Base-by-base conservation (phyloP, 2,797 vertebrate species). In the Pantherophis alleghaniensis region DNA sequence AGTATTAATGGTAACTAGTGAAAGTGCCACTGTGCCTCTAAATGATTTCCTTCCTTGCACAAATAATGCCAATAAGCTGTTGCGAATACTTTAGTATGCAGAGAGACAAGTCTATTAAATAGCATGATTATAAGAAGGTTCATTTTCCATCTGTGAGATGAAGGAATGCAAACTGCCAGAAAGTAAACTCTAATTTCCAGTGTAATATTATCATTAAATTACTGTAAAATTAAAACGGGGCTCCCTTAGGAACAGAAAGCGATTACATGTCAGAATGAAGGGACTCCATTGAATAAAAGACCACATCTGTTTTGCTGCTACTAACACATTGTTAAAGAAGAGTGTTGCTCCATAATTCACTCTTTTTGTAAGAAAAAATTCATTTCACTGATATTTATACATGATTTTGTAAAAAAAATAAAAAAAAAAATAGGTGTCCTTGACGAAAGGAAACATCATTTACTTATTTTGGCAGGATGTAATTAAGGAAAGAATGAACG, bases 141-240 rank as follows among this genome's bases (percentile, higher is more conserved):
- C 95, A 24, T 86, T 90, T 91, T 56, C 89, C 18, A 10, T 69
- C 59, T 55, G 47, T 57, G 94, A 93, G 92, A 87, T 9, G 94
- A 94, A 96, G 94, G 91, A 90, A 95, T 24, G 26, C 11, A n/a
- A 24, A 32, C 87, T 24, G 5, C 79, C 89, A 90, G 61, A 12
- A 95, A 96, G 93, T 91, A 89, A 95, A 79, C 94, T 96, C 94
- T 94, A 93, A 92, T 96, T 96, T 95, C 88, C 93, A 91, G 0
- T 74, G 87, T 92, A 89, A 95, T 92, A 87, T 28, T 94, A 93
- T 94, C 96, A 94, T 96, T 96, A 96, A 95, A 96, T 95, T 94
- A 91, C 96, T 95, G 94, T 59, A 94, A 93, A 97, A 96, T 96
- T 94, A 96, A 95, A 96, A 94, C 2, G 89, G 88, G 89, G 0